Conservation (phyloP, 1,140 invertebrate species). For the Dinothrombium tinctorium region DNA sequence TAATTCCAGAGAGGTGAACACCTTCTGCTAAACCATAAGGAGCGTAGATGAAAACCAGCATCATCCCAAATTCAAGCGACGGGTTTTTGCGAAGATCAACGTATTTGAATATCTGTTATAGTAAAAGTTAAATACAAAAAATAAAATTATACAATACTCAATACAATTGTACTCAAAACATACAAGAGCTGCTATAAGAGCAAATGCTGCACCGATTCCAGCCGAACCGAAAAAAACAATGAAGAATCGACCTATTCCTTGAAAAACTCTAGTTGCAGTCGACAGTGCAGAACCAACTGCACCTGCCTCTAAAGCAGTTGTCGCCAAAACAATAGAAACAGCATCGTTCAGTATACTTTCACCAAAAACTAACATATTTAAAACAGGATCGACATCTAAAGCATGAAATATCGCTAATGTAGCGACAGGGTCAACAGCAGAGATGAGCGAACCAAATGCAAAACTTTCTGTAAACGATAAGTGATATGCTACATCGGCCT, state of each 20-base stretch:
- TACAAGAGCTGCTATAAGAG: constrained; percentile 72
- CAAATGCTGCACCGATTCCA: constrained; percentile 84
- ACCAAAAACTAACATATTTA: constrained; percentile 97
- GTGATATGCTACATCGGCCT: constrained; percentile 51
- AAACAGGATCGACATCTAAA: constrained; percentile 71
- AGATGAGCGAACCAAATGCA: constrained; percentile 91
- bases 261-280: constrained; percentile 59
- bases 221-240: constrained; percentile 96
- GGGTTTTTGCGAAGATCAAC: constrained; percentile 90
- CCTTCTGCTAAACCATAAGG: constrained; percentile 95
- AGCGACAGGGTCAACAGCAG: constrained; percentile 95
- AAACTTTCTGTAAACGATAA: constrained; percentile 87
- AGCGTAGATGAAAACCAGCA: constrained; percentile 92
- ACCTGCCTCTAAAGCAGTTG: constrained; percentile 39
- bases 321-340: constrained; percentile 87
- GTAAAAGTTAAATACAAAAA: background rate
- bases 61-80: constrained; percentile 90
- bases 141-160: background rate
- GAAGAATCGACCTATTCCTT: constrained; percentile 69
- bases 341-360: constrained; percentile 96
- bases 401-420: constrained; percentile 96
- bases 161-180: constrained; percentile 30
- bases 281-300: constrained; percentile 43
- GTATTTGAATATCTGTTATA: constrained; percentile 71
- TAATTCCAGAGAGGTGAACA: constrained; percentile 85